Evolutionary conservation across 2,113 vertebrate genomes (phyloP), one percentile per base, ranked within the genome.

Genomic region (Tapirus terrestris): DNA sequence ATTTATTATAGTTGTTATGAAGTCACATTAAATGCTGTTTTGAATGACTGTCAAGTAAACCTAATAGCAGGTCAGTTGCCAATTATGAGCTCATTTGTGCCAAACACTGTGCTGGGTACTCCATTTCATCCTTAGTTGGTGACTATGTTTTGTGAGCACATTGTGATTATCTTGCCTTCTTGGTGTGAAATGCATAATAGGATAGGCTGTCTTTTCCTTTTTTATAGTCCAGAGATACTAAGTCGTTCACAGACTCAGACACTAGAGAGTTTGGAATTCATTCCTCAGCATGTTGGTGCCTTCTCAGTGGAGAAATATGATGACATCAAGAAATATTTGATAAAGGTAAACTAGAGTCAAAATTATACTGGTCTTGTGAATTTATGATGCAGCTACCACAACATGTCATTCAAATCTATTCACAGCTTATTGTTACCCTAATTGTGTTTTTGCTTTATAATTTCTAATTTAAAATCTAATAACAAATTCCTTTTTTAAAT

Each of bases 231-330:
- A 1, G 99, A 99, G 98, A 93, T 99, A 68, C 6, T 99, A 97
- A 99, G 99, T 97, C 99, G 99, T 29, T 99, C 99, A 39, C 99
- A 99, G 96, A 99, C 99, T 96, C 99, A 99, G 95, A 99, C 99
- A 17, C 98, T 99, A 97, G 99, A 99, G 98, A 99, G 99, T 95
- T 98, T 99, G 98, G 99, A 99, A 97, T 99, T 99, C 93, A 99
- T 99, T 98, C 99, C 99, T 25, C 99, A 99, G 91, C 99, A 99
- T 36, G 89, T 93, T 3, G 99, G 99, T 25, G 99, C 98, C 58
- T 99, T 99, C 97, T 99, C 99, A 43, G 97, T 99, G 98, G 99
- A 99, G 96, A 99, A 99, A 98, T 99, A 99, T 4, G 98, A 99
- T 91, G 98, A 97, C 93, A 99, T 99, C 91, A 99, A 98, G 97